phyloP scores from a whole-genome alignment of 2,113 vertebrate genomes.

The Cyphotilapia sp. region DNA sequence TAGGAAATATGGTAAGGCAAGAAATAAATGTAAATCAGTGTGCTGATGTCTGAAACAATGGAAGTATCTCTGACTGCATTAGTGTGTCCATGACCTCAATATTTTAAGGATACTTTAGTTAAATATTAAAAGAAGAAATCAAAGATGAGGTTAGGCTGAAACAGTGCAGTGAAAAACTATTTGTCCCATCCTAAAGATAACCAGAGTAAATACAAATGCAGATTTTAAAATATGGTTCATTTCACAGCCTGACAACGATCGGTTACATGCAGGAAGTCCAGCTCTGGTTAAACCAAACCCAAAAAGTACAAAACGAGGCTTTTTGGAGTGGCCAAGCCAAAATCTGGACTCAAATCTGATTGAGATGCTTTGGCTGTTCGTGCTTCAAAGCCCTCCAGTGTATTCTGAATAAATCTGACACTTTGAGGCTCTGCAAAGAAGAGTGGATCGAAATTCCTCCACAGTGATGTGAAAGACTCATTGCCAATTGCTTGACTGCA shows the following conservation, averaged over 20 bases:
- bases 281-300: neutral
- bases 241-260: neutral
- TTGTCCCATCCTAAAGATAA: neutral
- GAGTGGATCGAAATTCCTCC: neutral
- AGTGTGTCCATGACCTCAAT: neutral
- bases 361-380: neutral
- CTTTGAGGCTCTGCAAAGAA: neutral
- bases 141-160: neutral
- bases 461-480: neutral
- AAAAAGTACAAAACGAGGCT: neutral
- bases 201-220: neutral
- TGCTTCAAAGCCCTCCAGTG: neutral
- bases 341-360: neutral
- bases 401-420: neutral
- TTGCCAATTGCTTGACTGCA: neutral
- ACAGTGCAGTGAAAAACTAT: neutral
- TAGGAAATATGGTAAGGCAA: neutral
- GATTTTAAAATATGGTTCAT: neutral
- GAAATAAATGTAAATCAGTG: neutral
- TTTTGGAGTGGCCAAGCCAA: neutral
- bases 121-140: conserved; percentile 28
- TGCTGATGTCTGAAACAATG: neutral
- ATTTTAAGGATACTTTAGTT: conserved; percentile 18
- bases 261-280: neutral
- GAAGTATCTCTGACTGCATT: neutral